Evolutionary conservation across 2,888 invertebrate species (phyloP), one percentile per base, ranked within the genome.

Genomic region (Mimumesa dahlbomi): DNA sequence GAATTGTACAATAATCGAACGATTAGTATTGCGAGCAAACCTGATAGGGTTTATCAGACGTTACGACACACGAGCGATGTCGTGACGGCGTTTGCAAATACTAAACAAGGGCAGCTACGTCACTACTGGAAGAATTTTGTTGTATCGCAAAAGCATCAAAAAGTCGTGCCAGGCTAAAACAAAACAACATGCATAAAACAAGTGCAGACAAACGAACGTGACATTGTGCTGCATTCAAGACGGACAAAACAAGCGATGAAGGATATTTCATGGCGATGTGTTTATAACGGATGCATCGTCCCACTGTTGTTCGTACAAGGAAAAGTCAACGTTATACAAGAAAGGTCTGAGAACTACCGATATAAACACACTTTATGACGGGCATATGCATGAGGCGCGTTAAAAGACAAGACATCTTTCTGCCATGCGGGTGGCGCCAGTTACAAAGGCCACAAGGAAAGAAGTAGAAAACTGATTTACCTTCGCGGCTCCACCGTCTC

Each of bases 401-500:
- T 53, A 16, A 25, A 36, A 34, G 25, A 11, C 25, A 65, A 34
- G n/a, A n/a, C 29, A 14, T 31, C 11, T 36, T 36, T 49, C 21
- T 29, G 19, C 36, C 81, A 79, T 80, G 81, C 83, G 56, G 69
- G 50, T 81, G 83, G 83, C 86, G 85, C 84, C 82, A 87, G 79
- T 83, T 84, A 76, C 83, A 75, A 75, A 61, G 67, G 42, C 61
- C 50, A 66, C 63, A 59, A 53, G 38, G 53, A 65, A 45, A 25
- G 52, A 38, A 62, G 48, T 76, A 77, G 73, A 62, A 74, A 83
- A 76, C 85, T 86, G 79, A 56, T 84, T 89, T 89, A 89, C 89
- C 88, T 89, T 84, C 87, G 87, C 75, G 86, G 87, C 74, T 88
- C 87, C 83, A 85, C 76, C 78, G 82, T 79, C 79, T 88, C 87